These are phyloP conservation scores for Lipotes vexillifer DNA, from an alignment of 2,113 vertebrate genomes.

Conservation along the genomic window DNA sequence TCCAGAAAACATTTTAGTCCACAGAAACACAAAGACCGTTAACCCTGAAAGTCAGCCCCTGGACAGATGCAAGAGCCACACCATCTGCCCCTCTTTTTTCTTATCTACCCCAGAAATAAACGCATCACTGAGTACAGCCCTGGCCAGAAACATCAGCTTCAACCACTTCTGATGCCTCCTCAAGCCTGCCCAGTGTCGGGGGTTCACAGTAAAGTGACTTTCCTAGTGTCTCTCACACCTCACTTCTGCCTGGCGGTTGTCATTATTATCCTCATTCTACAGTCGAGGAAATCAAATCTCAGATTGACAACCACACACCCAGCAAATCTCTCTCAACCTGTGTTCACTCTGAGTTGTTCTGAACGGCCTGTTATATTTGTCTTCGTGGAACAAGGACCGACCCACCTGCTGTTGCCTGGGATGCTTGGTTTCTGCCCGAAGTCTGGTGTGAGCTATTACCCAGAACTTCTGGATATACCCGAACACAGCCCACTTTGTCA, in stretches of 20 bases:
- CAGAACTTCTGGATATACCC: background rate
- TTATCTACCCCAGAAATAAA: background rate
- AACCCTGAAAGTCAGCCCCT: background rate
- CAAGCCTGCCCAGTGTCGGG: background rate
- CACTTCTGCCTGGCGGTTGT: background rate
- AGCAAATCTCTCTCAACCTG: background rate
- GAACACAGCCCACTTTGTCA: background rate
- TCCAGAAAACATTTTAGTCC: background rate
- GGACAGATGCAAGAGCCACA: background rate
- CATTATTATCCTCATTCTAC: background rate
- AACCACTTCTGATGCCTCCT: background rate
- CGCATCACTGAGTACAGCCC: background rate
- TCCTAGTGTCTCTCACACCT: background rate
- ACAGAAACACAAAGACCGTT: background rate
- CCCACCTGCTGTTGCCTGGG: rapidly evolving
- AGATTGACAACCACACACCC: background rate
- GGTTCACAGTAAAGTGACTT: background rate
- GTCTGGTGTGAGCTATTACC: background rate
- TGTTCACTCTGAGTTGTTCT: background rate
- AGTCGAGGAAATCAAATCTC: background rate
- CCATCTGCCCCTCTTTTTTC: background rate
- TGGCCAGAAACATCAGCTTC: background rate
- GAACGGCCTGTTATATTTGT: background rate
- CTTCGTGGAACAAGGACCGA: background rate
- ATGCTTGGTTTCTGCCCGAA: background rate